Evolutionary conservation across 2,888 invertebrate genomes (phyloP).

Genomic region (Zonitis immaculata): DNA sequence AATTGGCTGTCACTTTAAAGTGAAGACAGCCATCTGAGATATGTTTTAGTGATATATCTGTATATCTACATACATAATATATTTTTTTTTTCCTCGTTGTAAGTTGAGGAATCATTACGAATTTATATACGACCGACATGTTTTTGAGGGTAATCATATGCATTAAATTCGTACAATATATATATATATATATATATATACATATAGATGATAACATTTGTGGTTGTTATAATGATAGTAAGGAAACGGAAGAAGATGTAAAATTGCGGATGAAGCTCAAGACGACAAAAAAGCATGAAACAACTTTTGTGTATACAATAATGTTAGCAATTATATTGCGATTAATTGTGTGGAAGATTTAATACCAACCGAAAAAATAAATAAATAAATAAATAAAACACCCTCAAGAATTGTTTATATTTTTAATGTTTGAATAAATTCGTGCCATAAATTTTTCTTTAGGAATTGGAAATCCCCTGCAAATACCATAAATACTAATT

Average conservation of each 20-base stretch:
- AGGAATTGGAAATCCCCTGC: background rate
- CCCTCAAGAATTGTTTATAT: too few species aligned
- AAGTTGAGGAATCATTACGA: background rate
- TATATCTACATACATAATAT: too few species aligned
- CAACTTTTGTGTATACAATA: constrained; percentile 24
- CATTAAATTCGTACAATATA: too few species aligned
- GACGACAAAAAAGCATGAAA: constrained; percentile 4
- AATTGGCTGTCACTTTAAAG: background rate
- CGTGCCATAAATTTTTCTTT: too few species aligned
- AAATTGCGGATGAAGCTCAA: background rate
- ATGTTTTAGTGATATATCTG: background rate
- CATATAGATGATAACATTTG: too few species aligned
- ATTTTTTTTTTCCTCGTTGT: too few species aligned
- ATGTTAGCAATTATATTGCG: constrained; percentile 31
- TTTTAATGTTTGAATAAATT: too few species aligned
- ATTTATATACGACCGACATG: background rate
- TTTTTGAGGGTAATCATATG: background rate
- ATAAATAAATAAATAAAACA: too few species aligned
- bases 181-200: too few species aligned
- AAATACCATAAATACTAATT: constrained; percentile 35
- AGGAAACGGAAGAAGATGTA: too few species aligned
- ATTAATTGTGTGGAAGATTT: constrained; percentile 32
- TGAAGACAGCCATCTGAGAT: background rate
- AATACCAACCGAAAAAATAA: too few species aligned
- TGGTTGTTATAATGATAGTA: too few species aligned